These are phyloP conservation scores for Rhizoglyphus robini DNA, from an alignment of 1,140 invertebrate genomes.

Conservation along the genomic window DNA sequence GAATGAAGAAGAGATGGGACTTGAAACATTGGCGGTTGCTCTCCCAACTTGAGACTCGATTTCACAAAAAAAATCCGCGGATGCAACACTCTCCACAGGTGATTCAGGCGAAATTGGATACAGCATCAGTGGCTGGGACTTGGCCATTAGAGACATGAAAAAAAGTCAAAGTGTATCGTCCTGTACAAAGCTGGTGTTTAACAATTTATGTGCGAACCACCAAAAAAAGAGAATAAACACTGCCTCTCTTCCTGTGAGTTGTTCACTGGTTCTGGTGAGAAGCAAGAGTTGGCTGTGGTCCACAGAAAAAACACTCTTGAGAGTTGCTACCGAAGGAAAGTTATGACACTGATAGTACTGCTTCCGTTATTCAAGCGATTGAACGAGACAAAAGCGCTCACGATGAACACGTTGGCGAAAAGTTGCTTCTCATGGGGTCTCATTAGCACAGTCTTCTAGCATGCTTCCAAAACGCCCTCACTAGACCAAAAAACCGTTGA, in stretches of 20 bases:
- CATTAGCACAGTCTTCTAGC: no score
- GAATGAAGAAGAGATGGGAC: constrained; percentile 4
- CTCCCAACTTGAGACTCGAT: constrained; percentile 18
- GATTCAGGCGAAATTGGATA: constrained; percentile 16
- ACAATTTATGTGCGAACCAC: constrained; percentile 5
- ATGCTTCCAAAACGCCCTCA: no score
- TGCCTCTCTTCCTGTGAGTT: neutral
- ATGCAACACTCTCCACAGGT: constrained; percentile 21
- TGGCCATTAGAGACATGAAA: neutral
- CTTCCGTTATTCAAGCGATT: neutral
- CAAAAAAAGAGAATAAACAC: neutral
- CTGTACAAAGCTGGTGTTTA: no score
- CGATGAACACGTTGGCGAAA: no score
- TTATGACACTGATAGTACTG: no score
- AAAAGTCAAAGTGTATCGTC: neutral
- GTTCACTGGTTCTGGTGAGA: neutral
- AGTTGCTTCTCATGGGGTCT: no score
- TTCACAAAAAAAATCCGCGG: no score
- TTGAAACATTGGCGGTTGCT: neutral
- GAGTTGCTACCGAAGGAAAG: neutral
- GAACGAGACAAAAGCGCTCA: neutral
- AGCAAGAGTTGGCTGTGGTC: neutral
- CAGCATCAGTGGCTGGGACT: neutral
- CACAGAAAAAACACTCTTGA: neutral
- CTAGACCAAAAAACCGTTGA: no score